phyloP scores from a whole-genome alignment of 2,888 invertebrate species.

The Lydus trimaculatus region DNA sequence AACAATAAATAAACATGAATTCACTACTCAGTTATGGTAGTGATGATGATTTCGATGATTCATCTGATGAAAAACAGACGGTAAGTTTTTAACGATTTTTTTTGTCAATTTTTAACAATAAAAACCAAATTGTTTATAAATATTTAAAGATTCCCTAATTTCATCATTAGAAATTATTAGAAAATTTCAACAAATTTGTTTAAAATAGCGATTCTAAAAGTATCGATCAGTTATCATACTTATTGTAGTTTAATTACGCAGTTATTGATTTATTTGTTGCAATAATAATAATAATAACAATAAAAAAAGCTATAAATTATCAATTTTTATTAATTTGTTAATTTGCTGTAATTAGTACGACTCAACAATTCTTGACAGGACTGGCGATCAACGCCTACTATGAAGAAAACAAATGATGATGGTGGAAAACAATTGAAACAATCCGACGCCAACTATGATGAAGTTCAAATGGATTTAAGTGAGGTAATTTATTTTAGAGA shows the following conservation, averaged over 20 bases:
- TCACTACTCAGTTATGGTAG: conserved; percentile 79
- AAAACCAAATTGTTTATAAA: no score
- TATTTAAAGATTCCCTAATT: no score
- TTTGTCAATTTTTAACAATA: no score
- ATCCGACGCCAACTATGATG: conserved; percentile 74
- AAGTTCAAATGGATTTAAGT: conserved; percentile 82
- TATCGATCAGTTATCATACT: no score
- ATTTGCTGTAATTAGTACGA: conserved; percentile 50
- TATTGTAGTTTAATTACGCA: not conserved
- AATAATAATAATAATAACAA: not conserved
- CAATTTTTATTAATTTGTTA: conserved; percentile 35
- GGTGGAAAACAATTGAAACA: conserved; percentile 30
- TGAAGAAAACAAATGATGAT: conserved; percentile 33
- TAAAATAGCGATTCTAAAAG: no score
- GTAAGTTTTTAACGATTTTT: conserved; percentile 48
- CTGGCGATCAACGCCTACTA: conserved; percentile 33
- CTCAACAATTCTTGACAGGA: conserved; percentile 52
- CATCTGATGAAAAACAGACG: conserved; percentile 47
- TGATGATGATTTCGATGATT: conserved; percentile 75
- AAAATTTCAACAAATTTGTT: no score
- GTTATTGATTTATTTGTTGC: not conserved
- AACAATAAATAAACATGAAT: conserved; percentile 63
- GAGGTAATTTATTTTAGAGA: conserved; percentile 62
- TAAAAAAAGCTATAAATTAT: not conserved
- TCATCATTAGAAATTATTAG: no score